phyloP scores from a whole-genome alignment of 2,888 invertebrate species.

The Acleris sparsana region DNA sequence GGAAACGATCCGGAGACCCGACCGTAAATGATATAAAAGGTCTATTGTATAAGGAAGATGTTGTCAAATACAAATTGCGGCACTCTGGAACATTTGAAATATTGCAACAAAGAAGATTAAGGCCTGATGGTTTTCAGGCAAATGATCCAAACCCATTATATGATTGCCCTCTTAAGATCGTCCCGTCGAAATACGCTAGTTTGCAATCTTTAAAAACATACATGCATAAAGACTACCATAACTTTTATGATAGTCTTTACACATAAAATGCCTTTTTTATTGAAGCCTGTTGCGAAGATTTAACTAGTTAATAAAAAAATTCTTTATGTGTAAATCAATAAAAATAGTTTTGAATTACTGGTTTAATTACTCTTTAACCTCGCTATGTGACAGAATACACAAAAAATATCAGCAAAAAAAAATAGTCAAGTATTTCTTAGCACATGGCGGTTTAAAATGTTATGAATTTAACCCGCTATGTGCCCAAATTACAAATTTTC shows the following conservation, averaged over 20 bases:
- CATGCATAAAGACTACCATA: slow-evolving; percentile 1
- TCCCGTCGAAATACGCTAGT: not conserved
- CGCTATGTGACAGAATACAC: too few relatives aligned
- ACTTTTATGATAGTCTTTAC: not conserved
- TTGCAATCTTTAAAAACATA: slow-evolving; percentile 3
- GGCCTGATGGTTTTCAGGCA: not conserved
- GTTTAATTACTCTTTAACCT: too few relatives aligned
- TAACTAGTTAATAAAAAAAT: too few relatives aligned
- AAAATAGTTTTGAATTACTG: too few relatives aligned
- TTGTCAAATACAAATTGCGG: not conserved
- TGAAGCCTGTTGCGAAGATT: too few relatives aligned
- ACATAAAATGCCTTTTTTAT: not conserved
- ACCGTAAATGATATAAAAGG: not conserved
- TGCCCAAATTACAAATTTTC: too few relatives aligned
- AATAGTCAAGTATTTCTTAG: too few relatives aligned
- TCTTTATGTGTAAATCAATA: too few relatives aligned
- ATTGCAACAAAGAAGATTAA: not conserved
- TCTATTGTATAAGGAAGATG: too few relatives aligned
- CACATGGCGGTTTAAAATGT: too few relatives aligned
- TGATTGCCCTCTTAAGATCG: not conserved
- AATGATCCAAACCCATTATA: not conserved
- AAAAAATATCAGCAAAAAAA: too few relatives aligned
- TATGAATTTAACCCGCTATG: too few relatives aligned
- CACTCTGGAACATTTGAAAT: not conserved
- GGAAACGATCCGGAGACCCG: not conserved